Percentiles rank a stretch among this genome's conserved stretches.
Conservation (phyloP, 2,113 vertebrate species). For the Dermatemys mawii region DNA sequence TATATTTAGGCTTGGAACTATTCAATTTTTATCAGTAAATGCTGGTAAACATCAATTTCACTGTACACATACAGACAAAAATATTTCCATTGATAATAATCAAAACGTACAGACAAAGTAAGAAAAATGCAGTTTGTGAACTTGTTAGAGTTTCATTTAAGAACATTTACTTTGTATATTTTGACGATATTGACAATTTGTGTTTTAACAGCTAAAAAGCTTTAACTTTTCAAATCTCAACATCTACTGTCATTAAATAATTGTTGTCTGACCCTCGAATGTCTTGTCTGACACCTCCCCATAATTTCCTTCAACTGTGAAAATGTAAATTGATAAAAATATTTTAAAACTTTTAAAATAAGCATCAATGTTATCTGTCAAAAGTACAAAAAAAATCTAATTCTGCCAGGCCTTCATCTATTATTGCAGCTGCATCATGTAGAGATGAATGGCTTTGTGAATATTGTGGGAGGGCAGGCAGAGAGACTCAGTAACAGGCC, state of each 20-base stretch:
- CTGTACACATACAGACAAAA: not conserved
- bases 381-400: not conserved
- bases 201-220: not conserved
- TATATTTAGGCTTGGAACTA: slow-evolving; percentile 10
- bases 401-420: not conserved
- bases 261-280: not conserved
- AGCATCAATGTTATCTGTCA: not conserved
- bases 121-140: not conserved
- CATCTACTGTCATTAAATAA: not conserved
- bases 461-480: slow-evolving; percentile 34
- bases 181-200: not conserved
- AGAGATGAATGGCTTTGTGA: slow-evolving; percentile 18
- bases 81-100: not conserved
- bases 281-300: not conserved
- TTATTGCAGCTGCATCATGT: slow-evolving; percentile 60
- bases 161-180: not conserved
- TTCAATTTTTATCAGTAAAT: not conserved
- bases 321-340: not conserved
- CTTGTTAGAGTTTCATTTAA: not conserved
- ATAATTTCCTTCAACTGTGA: not conserved
- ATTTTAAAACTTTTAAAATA: not conserved
- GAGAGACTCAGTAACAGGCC: slow-evolving; percentile 8
- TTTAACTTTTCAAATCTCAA: not conserved
- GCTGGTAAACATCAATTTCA: not conserved
- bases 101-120: not conserved